A percentile compares a stretch with the other conserved stretches of the same genome.
phyloP scores from a whole-genome alignment of 2,113 vertebrate species.

The Daubentonia madagascariensis region DNA sequence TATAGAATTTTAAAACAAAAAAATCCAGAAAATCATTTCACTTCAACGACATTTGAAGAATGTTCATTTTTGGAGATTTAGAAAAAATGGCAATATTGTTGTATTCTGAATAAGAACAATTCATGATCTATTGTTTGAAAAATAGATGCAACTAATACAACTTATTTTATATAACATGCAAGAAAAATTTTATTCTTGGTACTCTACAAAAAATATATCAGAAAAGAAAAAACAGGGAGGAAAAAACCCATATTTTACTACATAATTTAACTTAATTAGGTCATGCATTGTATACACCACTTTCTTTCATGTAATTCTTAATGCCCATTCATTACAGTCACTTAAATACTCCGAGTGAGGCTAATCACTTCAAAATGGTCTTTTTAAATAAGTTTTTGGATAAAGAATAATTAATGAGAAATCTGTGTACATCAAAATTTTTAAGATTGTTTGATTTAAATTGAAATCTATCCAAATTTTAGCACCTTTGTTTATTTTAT shows the following conservation, averaged over 20 bases:
- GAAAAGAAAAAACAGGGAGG: not conserved
- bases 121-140: not conserved
- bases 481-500: not conserved
- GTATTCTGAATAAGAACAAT: not conserved
- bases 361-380: not conserved
- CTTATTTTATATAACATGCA: not conserved
- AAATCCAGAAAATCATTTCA: constrained; percentile 21
- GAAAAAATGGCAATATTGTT: not conserved
- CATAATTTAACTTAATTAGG: not conserved
- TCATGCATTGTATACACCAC: not conserved
- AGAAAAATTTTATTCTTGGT: not conserved
- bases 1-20: constrained; percentile 65
- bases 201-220: not conserved
- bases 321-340: not conserved
- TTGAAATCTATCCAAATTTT: not conserved
- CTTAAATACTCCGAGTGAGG: not conserved
- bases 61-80: not conserved
- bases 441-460: not conserved
- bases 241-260: not conserved
- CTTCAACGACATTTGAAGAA: not conserved
- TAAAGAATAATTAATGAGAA: not conserved
- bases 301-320: not conserved
- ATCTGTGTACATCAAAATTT: not conserved
- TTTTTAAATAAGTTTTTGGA: not conserved
- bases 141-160: not conserved